Evolutionary conservation across 2,888 invertebrate genomes (phyloP).

Genomic region (Sinelater perroti): DNA sequence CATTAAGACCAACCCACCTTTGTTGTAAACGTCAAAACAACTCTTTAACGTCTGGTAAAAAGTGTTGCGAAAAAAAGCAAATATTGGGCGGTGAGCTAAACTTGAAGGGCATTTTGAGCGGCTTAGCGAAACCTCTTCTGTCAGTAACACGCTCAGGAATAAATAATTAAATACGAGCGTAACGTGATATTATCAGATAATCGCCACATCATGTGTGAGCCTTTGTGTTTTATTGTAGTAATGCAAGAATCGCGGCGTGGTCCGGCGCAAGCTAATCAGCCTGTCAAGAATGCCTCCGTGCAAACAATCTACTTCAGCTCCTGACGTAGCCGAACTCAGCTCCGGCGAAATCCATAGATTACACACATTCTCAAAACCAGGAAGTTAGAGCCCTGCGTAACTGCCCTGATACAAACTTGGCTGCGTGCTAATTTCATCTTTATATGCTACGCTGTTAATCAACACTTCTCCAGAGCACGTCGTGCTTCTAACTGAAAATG

Average conservation of each 20-base stretch:
- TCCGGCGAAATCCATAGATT: slow-evolving; percentile 6
- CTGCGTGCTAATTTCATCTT: no score
- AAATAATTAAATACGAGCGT: slow-evolving; percentile 8
- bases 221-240: slow-evolving; percentile 16
- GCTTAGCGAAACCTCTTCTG: slow-evolving; percentile 5
- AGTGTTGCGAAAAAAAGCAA: no score
- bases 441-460: no score
- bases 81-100: no score
- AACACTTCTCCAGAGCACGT: no score
- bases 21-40: no score
- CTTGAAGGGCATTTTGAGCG: neutral
- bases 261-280: slow-evolving; percentile 1
- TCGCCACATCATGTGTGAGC: slow-evolving; percentile 2
- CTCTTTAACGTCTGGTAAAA: no score
- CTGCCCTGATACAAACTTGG: no score
- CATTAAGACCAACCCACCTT: no score
- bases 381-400: neutral
- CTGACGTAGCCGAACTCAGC: slow-evolving; percentile 7
- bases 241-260: neutral
- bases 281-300: neutral
- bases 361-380: slow-evolving; percentile 9
- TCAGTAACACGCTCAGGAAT: slow-evolving; percentile 4
- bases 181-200: slow-evolving; percentile 17
- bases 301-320: slow-evolving; percentile 11
- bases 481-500: no score